phyloP scores from a whole-genome alignment of 1,140 invertebrate genomes.

The Pogonus chalceus region DNA sequence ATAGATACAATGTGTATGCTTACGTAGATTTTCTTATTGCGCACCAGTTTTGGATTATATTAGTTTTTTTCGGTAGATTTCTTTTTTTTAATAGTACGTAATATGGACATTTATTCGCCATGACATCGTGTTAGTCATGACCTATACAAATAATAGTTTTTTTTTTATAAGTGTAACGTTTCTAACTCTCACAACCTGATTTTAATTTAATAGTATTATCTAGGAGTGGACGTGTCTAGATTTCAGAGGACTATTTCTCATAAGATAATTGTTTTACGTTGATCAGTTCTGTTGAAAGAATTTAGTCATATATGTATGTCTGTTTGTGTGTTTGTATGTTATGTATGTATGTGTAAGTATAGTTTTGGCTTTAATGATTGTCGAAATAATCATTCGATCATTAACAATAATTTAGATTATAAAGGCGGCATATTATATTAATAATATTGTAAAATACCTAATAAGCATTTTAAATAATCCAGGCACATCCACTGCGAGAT shows the following conservation, averaged over 20 bases:
- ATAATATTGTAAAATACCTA: too few species aligned
- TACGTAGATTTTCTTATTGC: neutral
- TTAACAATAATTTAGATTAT: too few species aligned
- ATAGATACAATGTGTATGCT: neutral
- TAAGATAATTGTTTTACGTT: too few species aligned
- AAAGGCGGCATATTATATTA: too few species aligned
- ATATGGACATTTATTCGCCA: constrained; percentile 3
- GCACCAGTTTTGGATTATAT: neutral
- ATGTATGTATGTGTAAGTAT: too few species aligned
- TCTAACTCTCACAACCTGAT: constrained; percentile 7
- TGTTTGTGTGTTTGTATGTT: too few species aligned
- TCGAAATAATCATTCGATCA: neutral
- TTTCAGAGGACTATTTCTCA: too few species aligned
- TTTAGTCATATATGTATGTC: too few species aligned
- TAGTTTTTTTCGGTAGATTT: neutral
- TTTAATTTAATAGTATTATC: constrained; percentile 1
- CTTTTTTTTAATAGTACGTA: constrained; percentile 5
- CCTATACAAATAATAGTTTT: constrained; percentile 4
- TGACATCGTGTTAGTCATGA: constrained; percentile 1
- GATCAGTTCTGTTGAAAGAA: too few species aligned
- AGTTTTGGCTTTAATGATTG: too few species aligned
- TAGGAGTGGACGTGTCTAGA: constrained; percentile 2
- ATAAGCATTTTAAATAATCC: too few species aligned
- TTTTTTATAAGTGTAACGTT: neutral
- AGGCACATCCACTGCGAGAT: constrained; percentile 3